Percentiles rank a stretch among this genome's conserved stretches.
Evolutionary conservation across 1,140 invertebrate genomes (phyloP).

Genomic region (Ruditapes philippinarum): DNA sequence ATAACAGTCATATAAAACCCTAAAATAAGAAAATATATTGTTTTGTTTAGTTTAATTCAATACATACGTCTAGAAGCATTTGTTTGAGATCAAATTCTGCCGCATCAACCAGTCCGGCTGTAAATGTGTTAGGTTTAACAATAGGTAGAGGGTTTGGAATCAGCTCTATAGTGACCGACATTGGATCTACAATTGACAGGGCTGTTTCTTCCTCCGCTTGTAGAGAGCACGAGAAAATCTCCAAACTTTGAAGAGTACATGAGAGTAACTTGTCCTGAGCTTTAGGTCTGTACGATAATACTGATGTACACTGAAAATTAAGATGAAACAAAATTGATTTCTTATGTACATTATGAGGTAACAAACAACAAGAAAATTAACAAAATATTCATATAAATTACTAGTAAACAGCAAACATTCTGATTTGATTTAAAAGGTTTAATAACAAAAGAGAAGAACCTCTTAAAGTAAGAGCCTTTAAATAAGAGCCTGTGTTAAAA

Average conservation of each 20-base stretch:
- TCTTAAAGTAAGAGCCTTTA: no score
- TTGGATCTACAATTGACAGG: slow-evolving; percentile 98
- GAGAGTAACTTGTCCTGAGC: slow-evolving; percentile 92
- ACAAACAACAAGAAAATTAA: no score
- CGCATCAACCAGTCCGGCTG: slow-evolving; percentile 85
- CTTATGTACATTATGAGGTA: no score
- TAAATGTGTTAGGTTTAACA: slow-evolving; percentile 40
- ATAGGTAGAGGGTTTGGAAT: slow-evolving; percentile 81
- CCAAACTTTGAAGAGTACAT: slow-evolving; percentile 95
- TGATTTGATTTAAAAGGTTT: no score
- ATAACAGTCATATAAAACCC: no score
- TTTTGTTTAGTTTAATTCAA: no score
- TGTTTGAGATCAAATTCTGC: slow-evolving; percentile 81
- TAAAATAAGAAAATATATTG: no score
- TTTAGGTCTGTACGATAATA: slow-evolving; percentile 93
- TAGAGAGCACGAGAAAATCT: slow-evolving; percentile 97
- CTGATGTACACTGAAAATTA: slow-evolving; percentile 93
- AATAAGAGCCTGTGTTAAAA: no score
- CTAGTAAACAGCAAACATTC: no score
- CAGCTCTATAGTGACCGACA: slow-evolving; percentile 89
- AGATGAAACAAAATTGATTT: neutral
- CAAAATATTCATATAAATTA: no score
- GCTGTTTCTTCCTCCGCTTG: slow-evolving; percentile 97
- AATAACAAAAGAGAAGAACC: no score
- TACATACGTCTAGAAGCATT: slow-evolving; percentile 82